phyloP scores from a whole-genome alignment of 2,797 vertebrate genomes.

The Antennarius maculatus region DNA sequence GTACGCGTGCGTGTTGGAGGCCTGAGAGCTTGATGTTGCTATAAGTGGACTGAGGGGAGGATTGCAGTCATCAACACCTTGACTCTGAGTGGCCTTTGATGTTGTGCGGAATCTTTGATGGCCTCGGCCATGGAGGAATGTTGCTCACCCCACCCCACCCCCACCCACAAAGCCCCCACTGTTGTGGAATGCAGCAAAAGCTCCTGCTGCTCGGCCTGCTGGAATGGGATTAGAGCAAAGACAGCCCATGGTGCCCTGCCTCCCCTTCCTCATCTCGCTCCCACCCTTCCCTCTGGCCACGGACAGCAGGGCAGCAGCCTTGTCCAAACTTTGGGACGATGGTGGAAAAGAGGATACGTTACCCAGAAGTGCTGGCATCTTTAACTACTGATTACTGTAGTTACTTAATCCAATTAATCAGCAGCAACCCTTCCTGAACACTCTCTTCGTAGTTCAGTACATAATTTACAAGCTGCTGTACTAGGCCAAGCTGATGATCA shows the following conservation, averaged over 20 bases:
- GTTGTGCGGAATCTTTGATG: conserved; percentile 79
- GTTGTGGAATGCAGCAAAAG: conserved; percentile 83
- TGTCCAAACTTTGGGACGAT: conserved; percentile 10
- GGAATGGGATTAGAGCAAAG: conserved; percentile 83
- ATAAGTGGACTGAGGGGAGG: conserved; percentile 77
- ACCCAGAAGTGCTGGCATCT: not conserved
- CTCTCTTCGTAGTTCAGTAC: no score
- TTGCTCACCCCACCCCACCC: conserved; percentile 55
- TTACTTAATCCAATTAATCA: not conserved
- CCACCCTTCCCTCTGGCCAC: conserved; percentile 42
- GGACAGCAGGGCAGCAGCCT: conserved; percentile 57
- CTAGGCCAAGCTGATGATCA: no score
- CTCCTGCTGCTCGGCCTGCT: conserved; percentile 73
- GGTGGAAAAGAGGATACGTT: conserved; percentile 5
- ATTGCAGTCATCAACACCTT: conserved; percentile 84
- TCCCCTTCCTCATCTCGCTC: conserved; percentile 27
- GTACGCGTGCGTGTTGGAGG: conserved; percentile 23
- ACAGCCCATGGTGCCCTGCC: conserved; percentile 42
- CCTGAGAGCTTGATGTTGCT: conserved; percentile 66
- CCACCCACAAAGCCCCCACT: conserved; percentile 77
- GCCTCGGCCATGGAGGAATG: conserved; percentile 70
- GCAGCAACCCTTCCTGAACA: not conserved
- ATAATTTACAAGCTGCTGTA: no score
- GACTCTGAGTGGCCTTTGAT: conserved; percentile 80
- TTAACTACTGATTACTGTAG: not conserved